Evolutionary conservation across 2,797 vertebrate genomes (phyloP).

Genomic region (Acomys russatus): DNA sequence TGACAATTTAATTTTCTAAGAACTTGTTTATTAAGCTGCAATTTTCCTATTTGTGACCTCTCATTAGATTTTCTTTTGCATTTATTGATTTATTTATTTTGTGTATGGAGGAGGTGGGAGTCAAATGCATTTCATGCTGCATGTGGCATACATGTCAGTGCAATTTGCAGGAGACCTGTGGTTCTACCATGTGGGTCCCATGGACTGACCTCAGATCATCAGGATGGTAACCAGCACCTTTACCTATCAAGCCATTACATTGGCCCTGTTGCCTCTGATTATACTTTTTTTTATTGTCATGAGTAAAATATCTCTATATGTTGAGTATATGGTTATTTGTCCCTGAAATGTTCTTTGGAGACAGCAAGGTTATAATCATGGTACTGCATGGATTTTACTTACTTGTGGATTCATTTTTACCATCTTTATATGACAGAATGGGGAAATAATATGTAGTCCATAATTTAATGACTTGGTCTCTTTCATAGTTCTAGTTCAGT

Average conservation of each 20-base stretch:
- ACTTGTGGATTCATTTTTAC: conserved; percentile 9
- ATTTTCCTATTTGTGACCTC: background rate
- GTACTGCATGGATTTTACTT: background rate
- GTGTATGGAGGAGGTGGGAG: background rate
- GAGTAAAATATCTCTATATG: background rate
- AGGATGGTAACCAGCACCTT: background rate
- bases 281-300: background rate
- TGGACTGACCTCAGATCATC: background rate
- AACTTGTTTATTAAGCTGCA: background rate
- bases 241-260: background rate
- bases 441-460: background rate
- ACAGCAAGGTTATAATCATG: background rate
- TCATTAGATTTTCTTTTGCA: background rate
- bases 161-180: background rate
- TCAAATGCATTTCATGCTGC: background rate
- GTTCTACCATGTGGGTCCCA: background rate
- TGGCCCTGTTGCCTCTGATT: background rate
- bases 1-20: background rate
- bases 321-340: background rate
- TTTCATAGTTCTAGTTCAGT: conserved; percentile 15
- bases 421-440: background rate
- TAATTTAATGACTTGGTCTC: conserved; percentile 33
- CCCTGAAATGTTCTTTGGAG: background rate
- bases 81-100: background rate
- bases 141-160: background rate